Conservation (phyloP, 2,797 vertebrate genomes). For the Rhinella marina region DNA sequence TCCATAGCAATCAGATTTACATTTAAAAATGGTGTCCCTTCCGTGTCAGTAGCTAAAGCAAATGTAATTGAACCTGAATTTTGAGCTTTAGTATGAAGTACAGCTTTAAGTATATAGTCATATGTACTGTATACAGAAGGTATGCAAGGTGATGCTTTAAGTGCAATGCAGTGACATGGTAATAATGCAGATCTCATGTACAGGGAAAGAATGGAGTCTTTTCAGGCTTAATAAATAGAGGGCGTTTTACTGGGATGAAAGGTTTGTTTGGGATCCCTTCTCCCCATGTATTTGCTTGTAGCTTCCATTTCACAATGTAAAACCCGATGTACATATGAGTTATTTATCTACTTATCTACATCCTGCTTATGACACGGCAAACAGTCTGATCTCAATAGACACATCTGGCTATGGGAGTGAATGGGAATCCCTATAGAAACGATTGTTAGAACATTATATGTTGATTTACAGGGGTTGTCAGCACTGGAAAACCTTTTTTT, state of each 20-base stretch:
- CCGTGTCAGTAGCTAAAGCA: neutral
- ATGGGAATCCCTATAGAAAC: neutral
- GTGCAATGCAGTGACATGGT: neutral
- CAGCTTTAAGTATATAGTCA: neutral
- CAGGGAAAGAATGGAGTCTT: neutral
- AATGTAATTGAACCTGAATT: neutral
- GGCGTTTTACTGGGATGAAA: neutral
- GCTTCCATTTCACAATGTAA: neutral
- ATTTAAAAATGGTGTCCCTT: neutral
- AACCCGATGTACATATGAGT: neutral
- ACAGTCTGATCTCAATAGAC: neutral
- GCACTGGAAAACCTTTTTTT: neutral
- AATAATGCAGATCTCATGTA: neutral
- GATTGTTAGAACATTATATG: neutral
- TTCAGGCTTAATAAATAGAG: conserved; percentile 22
- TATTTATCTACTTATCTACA: neutral
- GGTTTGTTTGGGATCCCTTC: neutral
- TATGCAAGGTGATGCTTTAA: neutral
- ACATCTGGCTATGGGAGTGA: neutral
- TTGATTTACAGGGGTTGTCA: neutral
- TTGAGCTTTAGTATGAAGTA: neutral
- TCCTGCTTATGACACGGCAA: neutral
- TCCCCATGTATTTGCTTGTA: neutral
- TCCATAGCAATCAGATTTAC: neutral
- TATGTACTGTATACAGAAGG: neutral